phyloP scores from a whole-genome alignment of 23 tunicate genomes.

The Aplidium turbinatum region DNA sequence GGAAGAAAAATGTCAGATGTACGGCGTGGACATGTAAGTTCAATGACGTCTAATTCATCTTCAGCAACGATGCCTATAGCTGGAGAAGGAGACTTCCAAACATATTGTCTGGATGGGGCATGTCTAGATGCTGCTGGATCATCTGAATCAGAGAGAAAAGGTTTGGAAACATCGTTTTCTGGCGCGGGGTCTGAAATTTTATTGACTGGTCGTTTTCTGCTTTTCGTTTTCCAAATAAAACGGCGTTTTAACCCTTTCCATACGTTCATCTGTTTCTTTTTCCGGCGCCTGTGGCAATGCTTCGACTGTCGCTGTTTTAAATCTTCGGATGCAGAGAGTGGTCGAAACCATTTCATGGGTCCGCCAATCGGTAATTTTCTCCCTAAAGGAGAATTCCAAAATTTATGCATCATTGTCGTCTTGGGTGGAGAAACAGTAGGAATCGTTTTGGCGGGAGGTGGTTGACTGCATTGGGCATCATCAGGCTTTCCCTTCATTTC shows the following conservation, averaged over 20 bases:
- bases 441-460: too few species aligned
- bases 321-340: background rate
- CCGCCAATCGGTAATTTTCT: slow-evolving; percentile 77
- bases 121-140: slow-evolving; percentile 18
- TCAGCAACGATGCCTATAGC: background rate
- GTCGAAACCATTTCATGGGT: slow-evolving; percentile 59
- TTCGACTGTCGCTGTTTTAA: too few species aligned
- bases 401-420: slow-evolving; percentile 42
- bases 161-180: too few species aligned
- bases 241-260: slow-evolving; percentile 61
- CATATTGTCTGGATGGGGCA: slow-evolving; percentile 56
- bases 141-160: too few species aligned
- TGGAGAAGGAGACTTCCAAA: slow-evolving; percentile 42
- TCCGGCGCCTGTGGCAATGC: too few species aligned
- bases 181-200: too few species aligned
- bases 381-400: slow-evolving; percentile 79
- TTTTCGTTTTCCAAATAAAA: slow-evolving; percentile 48
- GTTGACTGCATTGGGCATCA: too few species aligned
- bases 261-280: too few species aligned
- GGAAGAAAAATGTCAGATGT: background rate
- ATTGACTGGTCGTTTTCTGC: slow-evolving; percentile 14
- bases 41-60: slow-evolving; percentile 35
- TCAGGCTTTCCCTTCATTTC: too few species aligned
- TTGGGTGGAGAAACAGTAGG: too few species aligned
- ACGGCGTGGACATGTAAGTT: slow-evolving; percentile 14